These are phyloP conservation scores for Berghia stephanieae DNA, from an alignment of 1,140 invertebrate species.

Conservation along the genomic window DNA sequence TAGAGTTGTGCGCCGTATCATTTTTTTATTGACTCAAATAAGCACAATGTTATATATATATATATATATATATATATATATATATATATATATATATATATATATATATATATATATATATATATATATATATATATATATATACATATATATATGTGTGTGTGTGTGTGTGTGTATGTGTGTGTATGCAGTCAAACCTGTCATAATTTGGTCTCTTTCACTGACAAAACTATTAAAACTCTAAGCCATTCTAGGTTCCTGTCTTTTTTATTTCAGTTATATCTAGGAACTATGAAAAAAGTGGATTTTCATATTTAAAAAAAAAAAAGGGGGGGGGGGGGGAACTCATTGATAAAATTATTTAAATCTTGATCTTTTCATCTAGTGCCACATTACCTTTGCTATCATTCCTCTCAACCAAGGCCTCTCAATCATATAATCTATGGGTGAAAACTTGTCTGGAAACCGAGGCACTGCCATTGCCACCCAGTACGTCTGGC, in stretches of 20 bases:
- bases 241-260: too few relatives aligned
- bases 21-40: not conserved
- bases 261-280: too few relatives aligned
- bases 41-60: not conserved
- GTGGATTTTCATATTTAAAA: too few relatives aligned
- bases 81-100: conserved; percentile 2
- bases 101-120: not conserved
- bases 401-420: conserved; percentile 59
- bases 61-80: not conserved
- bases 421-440: conserved; percentile 57
- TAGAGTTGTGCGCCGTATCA: not conserved
- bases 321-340: too few relatives aligned
- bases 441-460: conserved; percentile 51
- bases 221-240: not conserved
- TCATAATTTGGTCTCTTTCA: not conserved
- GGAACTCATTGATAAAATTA: too few relatives aligned
- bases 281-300: too few relatives aligned
- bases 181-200: not conserved
- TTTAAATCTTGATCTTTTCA: too few relatives aligned
- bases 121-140: not conserved
- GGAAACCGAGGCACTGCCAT: conserved; percentile 67
- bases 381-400: too few relatives aligned
- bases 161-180: not conserved
- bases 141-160: not conserved
- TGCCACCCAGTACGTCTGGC: conserved; percentile 76